Base-by-base conservation (phyloP, 2,888 invertebrate species). In the Cataglyphis livida region DNA sequence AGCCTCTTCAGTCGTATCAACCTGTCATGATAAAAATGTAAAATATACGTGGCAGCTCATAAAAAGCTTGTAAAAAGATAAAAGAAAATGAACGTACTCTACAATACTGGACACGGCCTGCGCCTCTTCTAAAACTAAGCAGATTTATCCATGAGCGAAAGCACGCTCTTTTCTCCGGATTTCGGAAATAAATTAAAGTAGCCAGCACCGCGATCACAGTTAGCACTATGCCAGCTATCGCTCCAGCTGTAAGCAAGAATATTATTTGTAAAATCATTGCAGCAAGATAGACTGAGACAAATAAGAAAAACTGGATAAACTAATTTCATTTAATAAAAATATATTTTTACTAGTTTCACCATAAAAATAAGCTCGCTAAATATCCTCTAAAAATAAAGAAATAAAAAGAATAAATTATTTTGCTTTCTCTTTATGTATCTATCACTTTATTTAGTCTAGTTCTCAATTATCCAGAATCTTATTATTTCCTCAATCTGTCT, bases 1-100 rank as follows among this genome's bases (percentile, higher is more conserved):
- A 75, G 93, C 93, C 82, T 94, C 93, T 86, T 93, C 93, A 0
- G 91, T 90, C 18, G 93, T 93, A 65, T 93, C 90, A 5, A 93
- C 92, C 93, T 93, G 88, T 18, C 88, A 91, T 28, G 15, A 62
- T 66, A 25, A 75, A 66, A 4, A 73, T 57, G 21, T 5, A 57
- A 57, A 21, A 21, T 70, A 73, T 38, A 68, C 28, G 28, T 3
- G 48, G 0, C 35, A 70, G n/a, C n/a, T 51, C 18, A n/a, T 51
- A 51, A 51, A 51, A 51, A n/a, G 51, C 6, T 18, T 7, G 6
- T 25, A 66, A 66, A 32, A 18, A 51, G 41, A 25, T 7, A 28
- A 3, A 12, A 32, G 2, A 1, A 15, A 28, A 18, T 12, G 12
- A 68, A 84, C 91, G 25, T 88, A 93, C 93, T 89, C 92, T 92